phyloP scores from a whole-genome alignment of 2,113 vertebrate genomes.

The Onychostoma macrolepis region DNA sequence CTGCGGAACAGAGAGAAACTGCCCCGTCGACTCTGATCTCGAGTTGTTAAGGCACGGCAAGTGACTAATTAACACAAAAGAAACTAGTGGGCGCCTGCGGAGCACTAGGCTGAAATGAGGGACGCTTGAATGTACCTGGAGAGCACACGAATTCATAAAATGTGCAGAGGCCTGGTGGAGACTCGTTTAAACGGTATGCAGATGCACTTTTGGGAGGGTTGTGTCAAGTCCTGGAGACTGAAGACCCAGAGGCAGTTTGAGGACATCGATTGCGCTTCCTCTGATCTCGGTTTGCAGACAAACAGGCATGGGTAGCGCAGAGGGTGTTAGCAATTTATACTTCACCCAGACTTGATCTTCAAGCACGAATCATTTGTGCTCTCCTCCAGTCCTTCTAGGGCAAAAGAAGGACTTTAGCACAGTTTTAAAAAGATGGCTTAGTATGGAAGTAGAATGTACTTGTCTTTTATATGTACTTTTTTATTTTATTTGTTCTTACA shows the following conservation, averaged over 20 bases:
- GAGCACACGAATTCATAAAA: slow-evolving; percentile 51
- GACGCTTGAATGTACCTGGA: slow-evolving; percentile 49
- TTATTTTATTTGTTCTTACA: not conserved
- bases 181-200: slow-evolving; percentile 49
- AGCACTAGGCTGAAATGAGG: slow-evolving; percentile 57
- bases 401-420: not conserved
- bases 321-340: slow-evolving; percentile 28
- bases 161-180: slow-evolving; percentile 3
- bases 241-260: slow-evolving; percentile 23
- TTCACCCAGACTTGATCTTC: slow-evolving; percentile 6
- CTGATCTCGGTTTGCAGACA: slow-evolving; percentile 44
- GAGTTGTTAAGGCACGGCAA: slow-evolving; percentile 60
- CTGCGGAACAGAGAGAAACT: slow-evolving; percentile 68
- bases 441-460: not conserved
- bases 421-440: not conserved
- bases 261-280: slow-evolving; percentile 40
- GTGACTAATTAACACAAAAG: slow-evolving; percentile 78
- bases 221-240: slow-evolving; percentile 19
- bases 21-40: slow-evolving; percentile 65
- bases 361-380: not conserved
- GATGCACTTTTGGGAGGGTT: slow-evolving; percentile 28
- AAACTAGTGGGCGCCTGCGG: slow-evolving; percentile 61
- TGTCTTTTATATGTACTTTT: not conserved
- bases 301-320: slow-evolving; percentile 16
- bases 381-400: not conserved